Evolutionary conservation across 2,797 vertebrate species (phyloP).

Genomic region (Dromococcyx pavoninus): DNA sequence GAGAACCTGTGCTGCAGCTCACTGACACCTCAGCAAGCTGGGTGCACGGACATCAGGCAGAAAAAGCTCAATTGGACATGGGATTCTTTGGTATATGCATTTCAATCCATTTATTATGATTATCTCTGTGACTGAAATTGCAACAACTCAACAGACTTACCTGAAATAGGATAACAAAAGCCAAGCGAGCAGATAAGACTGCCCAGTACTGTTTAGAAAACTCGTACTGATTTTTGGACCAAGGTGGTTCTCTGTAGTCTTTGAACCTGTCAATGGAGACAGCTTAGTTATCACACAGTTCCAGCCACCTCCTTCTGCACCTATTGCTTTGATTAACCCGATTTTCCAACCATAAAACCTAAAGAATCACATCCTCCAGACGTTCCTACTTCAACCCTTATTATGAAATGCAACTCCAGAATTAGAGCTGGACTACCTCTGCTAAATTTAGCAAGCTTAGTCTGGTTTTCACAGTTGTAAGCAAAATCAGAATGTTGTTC

Average conservation of each 20-base stretch:
- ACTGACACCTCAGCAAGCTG: not conserved
- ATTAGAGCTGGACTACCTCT: conserved; percentile 4
- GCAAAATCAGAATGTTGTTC: not conserved
- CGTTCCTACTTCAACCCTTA: not conserved
- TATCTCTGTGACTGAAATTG: not conserved
- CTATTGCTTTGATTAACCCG: not conserved
- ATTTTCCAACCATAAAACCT: not conserved
- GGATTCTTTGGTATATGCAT: not conserved
- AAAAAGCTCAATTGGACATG: not conserved
- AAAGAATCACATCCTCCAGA: not conserved
- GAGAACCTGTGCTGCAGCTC: not conserved
- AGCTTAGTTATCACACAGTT: not conserved
- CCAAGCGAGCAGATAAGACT: conserved; percentile 90
- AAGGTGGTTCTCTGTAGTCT: conserved; percentile 96
- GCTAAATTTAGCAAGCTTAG: not conserved
- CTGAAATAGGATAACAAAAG: conserved; percentile 97
- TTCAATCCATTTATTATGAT: not conserved
- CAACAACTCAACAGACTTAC: conserved; percentile 72
- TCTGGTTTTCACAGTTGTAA: conserved; percentile 6
- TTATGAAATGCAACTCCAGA: conserved; percentile 11
- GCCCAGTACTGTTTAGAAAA: conserved; percentile 98
- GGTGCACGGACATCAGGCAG: not conserved
- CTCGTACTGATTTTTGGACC: conserved; percentile 88
- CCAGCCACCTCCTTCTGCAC: not conserved
- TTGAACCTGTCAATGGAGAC: conserved; percentile 85